Evolutionary conservation across 2,113 vertebrate genomes (phyloP).

Genomic region (Fukomys damarensis): DNA sequence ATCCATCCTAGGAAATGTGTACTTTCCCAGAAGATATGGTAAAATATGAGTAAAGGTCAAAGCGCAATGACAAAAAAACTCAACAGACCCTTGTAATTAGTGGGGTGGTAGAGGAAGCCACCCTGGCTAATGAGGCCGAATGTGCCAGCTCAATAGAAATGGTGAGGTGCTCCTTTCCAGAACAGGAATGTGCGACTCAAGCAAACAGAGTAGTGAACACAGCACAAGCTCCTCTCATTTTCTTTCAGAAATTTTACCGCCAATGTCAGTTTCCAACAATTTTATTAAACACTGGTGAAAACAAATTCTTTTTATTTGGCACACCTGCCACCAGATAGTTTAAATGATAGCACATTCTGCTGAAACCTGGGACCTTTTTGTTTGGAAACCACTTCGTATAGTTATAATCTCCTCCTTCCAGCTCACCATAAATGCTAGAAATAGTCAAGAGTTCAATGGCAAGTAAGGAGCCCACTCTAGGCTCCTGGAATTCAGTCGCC

Average conservation of each 20-base stretch:
- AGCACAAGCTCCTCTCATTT: background rate
- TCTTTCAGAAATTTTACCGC: conserved; percentile 28
- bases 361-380: background rate
- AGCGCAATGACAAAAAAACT: background rate
- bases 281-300: background rate
- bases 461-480: background rate
- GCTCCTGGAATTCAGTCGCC: background rate
- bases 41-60: conserved; percentile 37
- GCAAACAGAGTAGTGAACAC: background rate
- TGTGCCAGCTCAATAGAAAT: background rate
- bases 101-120: background rate
- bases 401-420: background rate
- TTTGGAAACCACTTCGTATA: background rate
- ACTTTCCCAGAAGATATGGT: background rate
- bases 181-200: background rate
- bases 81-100: background rate
- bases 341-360: conserved; percentile 36
- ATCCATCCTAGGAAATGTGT: conserved; percentile 11
- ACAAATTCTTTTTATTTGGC: conserved; percentile 25
- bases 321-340: background rate
- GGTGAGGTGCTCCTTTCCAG: background rate
- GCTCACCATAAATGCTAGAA: background rate
- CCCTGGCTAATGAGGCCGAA: background rate
- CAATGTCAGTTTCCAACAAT: conserved; percentile 13
- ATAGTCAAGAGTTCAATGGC: background rate